Percentiles rank a stretch among this genome's conserved stretches.
These are phyloP conservation scores for Rhincodon typus DNA, from an alignment of 2,797 vertebrate species.

Conservation along the genomic window DNA sequence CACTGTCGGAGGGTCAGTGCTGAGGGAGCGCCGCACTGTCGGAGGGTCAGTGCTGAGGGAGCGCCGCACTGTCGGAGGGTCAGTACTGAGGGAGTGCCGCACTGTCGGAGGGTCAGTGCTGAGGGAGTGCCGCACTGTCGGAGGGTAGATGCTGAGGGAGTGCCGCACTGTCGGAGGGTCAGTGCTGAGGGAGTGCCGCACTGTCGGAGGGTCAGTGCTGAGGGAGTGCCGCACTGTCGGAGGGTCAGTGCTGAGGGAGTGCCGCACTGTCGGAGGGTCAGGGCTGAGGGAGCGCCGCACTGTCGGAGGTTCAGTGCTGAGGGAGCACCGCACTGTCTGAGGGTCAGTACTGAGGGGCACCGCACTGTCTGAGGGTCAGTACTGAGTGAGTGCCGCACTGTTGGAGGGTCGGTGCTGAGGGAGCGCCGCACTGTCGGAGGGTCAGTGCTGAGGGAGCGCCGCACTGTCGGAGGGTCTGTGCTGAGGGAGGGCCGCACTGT, in stretches of 20 bases:
- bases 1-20: no score
- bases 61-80: no score
- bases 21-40: no score
- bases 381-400: neutral
- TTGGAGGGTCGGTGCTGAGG: neutral
- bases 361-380: neutral
- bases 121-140: no score
- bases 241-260: neutral
- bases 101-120: no score
- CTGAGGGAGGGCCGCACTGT: neutral
- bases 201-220: neutral
- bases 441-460: no score
- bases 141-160: no score
- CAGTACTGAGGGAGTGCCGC: no score
- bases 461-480: no score
- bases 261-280: neutral
- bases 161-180: neutral
- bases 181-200: neutral
- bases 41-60: no score
- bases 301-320: neutral
- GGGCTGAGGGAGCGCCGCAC: neutral
- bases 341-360: neutral
- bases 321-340: neutral
- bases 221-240: neutral
- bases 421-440: neutral